Conservation (phyloP, 2,888 invertebrate species). For the Drymonia ruficornis region DNA sequence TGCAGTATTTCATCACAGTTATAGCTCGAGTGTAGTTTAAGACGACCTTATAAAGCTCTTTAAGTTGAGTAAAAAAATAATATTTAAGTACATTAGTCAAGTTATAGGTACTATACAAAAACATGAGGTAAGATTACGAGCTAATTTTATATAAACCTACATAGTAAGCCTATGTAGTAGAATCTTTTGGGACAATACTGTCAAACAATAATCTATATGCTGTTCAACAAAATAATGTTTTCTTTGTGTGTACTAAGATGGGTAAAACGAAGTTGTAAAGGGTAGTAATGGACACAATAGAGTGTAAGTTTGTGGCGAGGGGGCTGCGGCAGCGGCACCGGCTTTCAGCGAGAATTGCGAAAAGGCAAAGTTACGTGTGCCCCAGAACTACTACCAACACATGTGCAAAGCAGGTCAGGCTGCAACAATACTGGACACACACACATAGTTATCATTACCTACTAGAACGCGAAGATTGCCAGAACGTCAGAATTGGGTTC, state of each 20-base stretch:
- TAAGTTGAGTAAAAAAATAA: not conserved
- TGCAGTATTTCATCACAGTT: constrained; percentile 66
- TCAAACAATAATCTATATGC: not conserved
- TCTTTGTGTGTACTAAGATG: constrained; percentile 32
- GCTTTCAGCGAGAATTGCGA: constrained; percentile 62
- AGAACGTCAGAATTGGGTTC: no score
- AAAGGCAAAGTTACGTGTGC: constrained; percentile 66
- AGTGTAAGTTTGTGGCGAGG: constrained; percentile 64
- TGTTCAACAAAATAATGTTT: constrained; percentile 25
- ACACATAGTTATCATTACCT: constrained; percentile 7
- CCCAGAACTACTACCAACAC: constrained; percentile 58
- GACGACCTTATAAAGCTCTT: not conserved
- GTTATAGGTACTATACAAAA: no score
- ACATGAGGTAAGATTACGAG: no score
- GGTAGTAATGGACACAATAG: constrained; percentile 65
- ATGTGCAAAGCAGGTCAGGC: constrained; percentile 54
- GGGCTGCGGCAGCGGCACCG: constrained; percentile 51
- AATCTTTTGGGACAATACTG: no score
- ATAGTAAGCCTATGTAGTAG: not conserved
- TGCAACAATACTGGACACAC: constrained; percentile 49
- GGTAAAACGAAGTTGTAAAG: constrained; percentile 63
- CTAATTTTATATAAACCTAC: not conserved
- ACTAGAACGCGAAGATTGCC: no score
- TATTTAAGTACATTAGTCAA: no score
- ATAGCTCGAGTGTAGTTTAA: not conserved